Base-by-base conservation (phyloP, 2,113 vertebrate species). In the Cynocephalus volans region DNA sequence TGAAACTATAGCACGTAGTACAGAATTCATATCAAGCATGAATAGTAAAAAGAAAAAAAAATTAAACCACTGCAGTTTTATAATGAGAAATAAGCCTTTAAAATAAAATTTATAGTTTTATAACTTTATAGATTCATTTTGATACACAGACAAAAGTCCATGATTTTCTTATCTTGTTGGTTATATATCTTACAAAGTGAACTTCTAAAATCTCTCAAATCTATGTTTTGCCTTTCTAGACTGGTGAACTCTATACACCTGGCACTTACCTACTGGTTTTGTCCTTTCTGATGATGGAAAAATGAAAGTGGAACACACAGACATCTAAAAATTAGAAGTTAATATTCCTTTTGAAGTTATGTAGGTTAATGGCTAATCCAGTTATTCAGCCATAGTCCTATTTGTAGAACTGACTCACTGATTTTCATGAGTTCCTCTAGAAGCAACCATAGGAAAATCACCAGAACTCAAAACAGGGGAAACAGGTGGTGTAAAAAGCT, bases 101-200 rank as follows among this genome's bases (percentile, higher is more conserved):
- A 48, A 19, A 94, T 90, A 90, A 56, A 97, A 83, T 79, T n/a
- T 96, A 85, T 72, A 92, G 36, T 89, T 87, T 69, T 75, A 88
- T 75, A 85, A 93, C 76, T 76, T 33, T 89, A 5, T 11, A 28
- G 77, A 97, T 96, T 33, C 97, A 77, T 97, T 91, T 97, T 96
- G 96, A 96, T 93, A 97, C 14, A 93, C 19, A 94, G 95, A 97
- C 97, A 98, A 93, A 97, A 96, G 92, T 97, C 97, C 87, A 98
- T 97, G 96, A 98, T 96, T 98, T 98, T 77, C 70, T 97, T 98
- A 97, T 93, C 64, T 87, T 93, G 69, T 72, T 97, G 96, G 80
- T 52, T 97, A 95, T 31, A 96, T 95, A 98, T 96, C 94, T 98
- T 98, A 98, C 62, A 93, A 98, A 98, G 97, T 93, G 80, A 98